Evolutionary conservation across 2,113 vertebrate species (phyloP), one percentile per base, ranked within the genome.

Genomic region (Tenrec ecaudatus): DNA sequence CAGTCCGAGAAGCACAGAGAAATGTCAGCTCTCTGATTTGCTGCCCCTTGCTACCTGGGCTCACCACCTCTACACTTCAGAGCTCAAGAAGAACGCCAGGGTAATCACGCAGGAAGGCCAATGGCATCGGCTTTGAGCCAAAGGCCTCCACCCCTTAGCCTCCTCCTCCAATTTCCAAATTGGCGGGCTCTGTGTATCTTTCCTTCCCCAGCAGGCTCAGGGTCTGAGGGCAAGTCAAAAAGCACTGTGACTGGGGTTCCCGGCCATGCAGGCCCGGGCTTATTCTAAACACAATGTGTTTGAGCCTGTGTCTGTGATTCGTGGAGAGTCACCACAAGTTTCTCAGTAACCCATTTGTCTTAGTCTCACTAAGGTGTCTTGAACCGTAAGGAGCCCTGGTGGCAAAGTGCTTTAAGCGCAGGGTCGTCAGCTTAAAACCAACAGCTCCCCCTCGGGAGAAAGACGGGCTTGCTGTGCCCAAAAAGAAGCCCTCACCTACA

Each of bases 41-140:
- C 11, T 47, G 85, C 91, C 57, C 83, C 73, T 80, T 88, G 90
- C 96, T 97, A 94, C 90, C 96, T 93, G 69, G 77, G 94, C 81
- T 97, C 87, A 81, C 86, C 36, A 91, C 87, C 31, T 53, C 47
- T 10, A 85, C 90, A 88, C 94, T 87, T 89, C 31, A 83, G 91
- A 94, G 82, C 89, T 85, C 89, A 82, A 94, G 92, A 79, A 95
- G 87, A 92, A 75, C 40, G 11, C 69, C 33, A 11, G 4, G 69
- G 33, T 89, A 85, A 71, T 33, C 89, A 77, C 93, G 77, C 86
- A 86, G 31, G 29, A 58, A 79, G 86, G 84, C 77, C 71, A 69
- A 31, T 6, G 89, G 38, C 66, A 62, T 25, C 95, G 95, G 95
- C 90, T 88, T 73, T 78, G 20, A 85, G 91, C 89, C 94, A 91